A percentile compares a stretch with the other conserved stretches of the same genome.
These are phyloP conservation scores for Dendrolimus kikuchii DNA, from an alignment of 1,140 invertebrate species.

Conservation along the genomic window DNA sequence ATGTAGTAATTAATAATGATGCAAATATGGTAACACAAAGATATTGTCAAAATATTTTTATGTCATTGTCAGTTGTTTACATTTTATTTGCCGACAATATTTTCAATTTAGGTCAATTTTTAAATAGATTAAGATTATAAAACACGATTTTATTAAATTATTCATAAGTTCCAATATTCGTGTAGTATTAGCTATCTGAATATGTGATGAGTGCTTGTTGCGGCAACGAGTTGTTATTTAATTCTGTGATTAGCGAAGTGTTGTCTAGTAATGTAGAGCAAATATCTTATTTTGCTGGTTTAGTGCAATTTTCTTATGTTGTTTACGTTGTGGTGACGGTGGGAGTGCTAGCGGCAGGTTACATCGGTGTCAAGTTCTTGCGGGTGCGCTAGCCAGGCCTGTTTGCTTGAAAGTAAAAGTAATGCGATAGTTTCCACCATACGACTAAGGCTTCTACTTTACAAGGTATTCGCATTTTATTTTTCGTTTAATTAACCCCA, in stretches of 20 bases:
- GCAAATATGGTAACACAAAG: constrained; percentile 1
- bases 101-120: constrained; percentile 31
- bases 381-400: constrained; percentile 12
- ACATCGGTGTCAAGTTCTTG: constrained; percentile 22
- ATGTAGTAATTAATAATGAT: not conserved
- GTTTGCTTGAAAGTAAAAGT: constrained; percentile 53
- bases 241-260: constrained; percentile 51
- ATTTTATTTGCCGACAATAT: constrained; percentile 23
- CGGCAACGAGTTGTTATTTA: constrained; percentile 52
- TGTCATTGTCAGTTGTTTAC: constrained; percentile 56
- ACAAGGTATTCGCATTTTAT: constrained; percentile 22
- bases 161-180: constrained; percentile 13
- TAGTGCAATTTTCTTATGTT: constrained; percentile 21
- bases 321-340: constrained; percentile 27
- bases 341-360: constrained; percentile 21
- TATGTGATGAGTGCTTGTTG: constrained; percentile 66
- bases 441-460: constrained; percentile 16
- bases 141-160: constrained; percentile 7
- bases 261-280: constrained; percentile 43
- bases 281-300: constrained; percentile 36
- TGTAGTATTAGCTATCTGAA: constrained; percentile 10
- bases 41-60: constrained; percentile 16
- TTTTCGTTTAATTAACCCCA: constrained; percentile 1
- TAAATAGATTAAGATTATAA: constrained; percentile 21
- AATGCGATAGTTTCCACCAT: constrained; percentile 28